Percentiles rank a stretch among this genome's conserved stretches.
These are phyloP conservation scores for Eueides isabella DNA, from an alignment of 1,140 invertebrate species.

Conservation along the genomic window DNA sequence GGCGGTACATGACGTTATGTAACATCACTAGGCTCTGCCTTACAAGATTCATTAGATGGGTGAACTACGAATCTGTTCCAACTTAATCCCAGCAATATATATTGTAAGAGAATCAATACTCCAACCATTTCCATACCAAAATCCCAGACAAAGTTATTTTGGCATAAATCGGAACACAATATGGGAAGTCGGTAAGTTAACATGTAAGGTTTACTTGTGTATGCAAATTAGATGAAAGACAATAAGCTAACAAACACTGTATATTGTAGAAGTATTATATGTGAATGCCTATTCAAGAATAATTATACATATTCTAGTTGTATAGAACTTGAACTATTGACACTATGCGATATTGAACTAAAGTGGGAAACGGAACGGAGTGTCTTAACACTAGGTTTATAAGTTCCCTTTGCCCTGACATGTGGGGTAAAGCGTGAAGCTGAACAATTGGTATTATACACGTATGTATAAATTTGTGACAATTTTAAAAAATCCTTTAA, in stretches of 20 bases:
- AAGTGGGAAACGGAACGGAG: too few relatives aligned
- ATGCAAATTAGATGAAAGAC: constrained; percentile 24
- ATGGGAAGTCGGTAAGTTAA: constrained; percentile 7
- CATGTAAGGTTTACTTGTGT: constrained; percentile 15
- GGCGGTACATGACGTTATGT: not conserved
- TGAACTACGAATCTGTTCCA: not conserved
- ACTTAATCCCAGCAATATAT: constrained; percentile 3
- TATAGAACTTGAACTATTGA: too few relatives aligned
- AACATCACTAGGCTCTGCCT: not conserved
- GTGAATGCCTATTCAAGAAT: not conserved
- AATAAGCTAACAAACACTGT: constrained; percentile 16
- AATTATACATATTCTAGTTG: not conserved
- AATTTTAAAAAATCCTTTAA: too few relatives aligned
- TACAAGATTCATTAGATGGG: not conserved
- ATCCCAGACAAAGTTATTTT: constrained; percentile 5
- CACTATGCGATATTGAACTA: too few relatives aligned
- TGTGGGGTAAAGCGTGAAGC: too few relatives aligned
- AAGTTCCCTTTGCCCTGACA: too few relatives aligned
- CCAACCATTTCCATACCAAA: not conserved
- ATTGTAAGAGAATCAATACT: constrained; percentile 6
- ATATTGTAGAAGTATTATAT: not conserved
- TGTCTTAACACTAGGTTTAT: too few relatives aligned
- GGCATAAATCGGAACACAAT: constrained; percentile 4
- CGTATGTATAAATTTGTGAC: too few relatives aligned
- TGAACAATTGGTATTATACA: too few relatives aligned